phyloP scores from a whole-genome alignment of 2,888 invertebrate genomes.

The Pachycephus smyrnensis region DNA sequence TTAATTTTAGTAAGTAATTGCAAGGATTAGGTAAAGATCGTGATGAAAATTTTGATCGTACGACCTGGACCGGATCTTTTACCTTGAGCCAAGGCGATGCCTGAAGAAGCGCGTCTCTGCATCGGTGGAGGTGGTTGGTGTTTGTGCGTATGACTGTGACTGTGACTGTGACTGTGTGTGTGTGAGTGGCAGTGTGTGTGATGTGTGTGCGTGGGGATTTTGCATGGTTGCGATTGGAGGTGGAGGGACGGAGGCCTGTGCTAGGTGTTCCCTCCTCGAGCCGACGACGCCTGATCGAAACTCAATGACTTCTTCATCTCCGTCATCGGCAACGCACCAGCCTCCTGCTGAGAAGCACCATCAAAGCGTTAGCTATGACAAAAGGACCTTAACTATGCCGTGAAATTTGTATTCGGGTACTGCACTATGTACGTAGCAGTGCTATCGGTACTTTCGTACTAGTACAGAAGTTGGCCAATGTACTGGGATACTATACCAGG shows the following conservation, averaged over 20 bases:
- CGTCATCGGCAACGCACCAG: constrained; percentile 75
- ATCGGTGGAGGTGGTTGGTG: constrained; percentile 59
- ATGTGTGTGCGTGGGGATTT: constrained; percentile 61
- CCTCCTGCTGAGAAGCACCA: constrained; percentile 68
- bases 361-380: constrained; percentile 47
- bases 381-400: neutral
- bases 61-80: neutral
- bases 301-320: constrained; percentile 75
- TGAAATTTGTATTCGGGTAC: neutral
- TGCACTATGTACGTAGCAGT: neutral
- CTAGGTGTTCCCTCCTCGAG: constrained; percentile 65
- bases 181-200: constrained; percentile 65
- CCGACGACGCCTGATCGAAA: constrained; percentile 70
- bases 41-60: no score
- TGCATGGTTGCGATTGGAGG: constrained; percentile 51
- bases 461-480: neutral
- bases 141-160: constrained; percentile 60
- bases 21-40: neutral
- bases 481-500: neutral
- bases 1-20: neutral
- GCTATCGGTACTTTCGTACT: neutral
- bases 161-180: constrained; percentile 57
- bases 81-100: constrained; percentile 65
- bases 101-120: constrained; percentile 64
- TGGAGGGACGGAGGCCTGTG: constrained; percentile 62